phyloP scores from a whole-genome alignment of 1,140 invertebrate genomes.

The Lutraria rhynchaena region DNA sequence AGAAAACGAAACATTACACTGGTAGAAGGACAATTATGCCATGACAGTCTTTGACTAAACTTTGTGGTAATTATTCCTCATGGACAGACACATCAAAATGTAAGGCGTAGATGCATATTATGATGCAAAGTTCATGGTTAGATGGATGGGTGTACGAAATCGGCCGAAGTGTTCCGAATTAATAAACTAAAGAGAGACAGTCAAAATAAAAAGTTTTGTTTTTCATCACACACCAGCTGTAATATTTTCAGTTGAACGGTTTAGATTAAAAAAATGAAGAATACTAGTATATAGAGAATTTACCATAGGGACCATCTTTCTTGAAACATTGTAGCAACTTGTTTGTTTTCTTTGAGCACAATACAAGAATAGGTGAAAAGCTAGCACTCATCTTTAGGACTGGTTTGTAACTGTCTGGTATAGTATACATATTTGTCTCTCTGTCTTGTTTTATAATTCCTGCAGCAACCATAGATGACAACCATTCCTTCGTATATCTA shows the following conservation, averaged over 20 bases:
- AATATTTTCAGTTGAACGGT: background rate
- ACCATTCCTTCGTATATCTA: constrained; percentile 46
- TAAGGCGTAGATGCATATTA: too few species aligned
- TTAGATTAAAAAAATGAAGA: background rate
- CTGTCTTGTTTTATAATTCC: constrained; percentile 19
- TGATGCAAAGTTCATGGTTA: too few species aligned
- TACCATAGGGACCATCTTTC: constrained; percentile 53
- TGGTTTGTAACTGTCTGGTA: background rate
- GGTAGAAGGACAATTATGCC: too few species aligned
- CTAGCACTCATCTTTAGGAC: background rate
- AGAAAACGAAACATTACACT: too few species aligned
- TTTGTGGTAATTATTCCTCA: too few species aligned
- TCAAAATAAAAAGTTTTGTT: background rate
- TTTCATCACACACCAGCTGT: background rate
- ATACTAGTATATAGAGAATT: too few species aligned
- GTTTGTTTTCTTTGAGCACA: background rate
- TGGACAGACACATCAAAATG: too few species aligned
- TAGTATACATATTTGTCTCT: constrained; percentile 10
- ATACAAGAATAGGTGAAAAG: constrained; percentile 16
- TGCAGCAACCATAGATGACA: constrained; percentile 41
- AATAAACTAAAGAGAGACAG: background rate
- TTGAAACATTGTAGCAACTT: constrained; percentile 27
- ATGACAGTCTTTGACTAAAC: too few species aligned
- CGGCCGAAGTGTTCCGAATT: background rate
- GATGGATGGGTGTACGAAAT: background rate